Evolutionary conservation across 2,113 vertebrate genomes (phyloP).

Genomic region (Eretmochelys imbricata): DNA sequence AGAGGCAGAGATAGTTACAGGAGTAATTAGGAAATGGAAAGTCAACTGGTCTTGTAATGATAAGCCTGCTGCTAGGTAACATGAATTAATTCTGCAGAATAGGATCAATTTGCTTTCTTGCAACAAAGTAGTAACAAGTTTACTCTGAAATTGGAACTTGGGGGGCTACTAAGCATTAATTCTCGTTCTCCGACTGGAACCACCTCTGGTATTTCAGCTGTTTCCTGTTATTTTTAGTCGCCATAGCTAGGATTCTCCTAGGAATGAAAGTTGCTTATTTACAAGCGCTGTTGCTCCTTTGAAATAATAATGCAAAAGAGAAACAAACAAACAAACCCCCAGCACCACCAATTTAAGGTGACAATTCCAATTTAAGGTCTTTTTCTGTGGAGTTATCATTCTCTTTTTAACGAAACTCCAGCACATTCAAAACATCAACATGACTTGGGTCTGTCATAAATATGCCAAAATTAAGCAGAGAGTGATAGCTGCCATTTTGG

Average conservation of each 20-base stretch:
- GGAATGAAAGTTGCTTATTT: accelerated
- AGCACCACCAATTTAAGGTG: accelerated
- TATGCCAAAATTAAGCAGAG: background rate
- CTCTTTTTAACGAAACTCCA: accelerated
- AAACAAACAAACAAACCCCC: background rate
- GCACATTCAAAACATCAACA: accelerated
- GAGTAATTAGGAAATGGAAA: background rate
- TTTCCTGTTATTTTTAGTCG: accelerated
- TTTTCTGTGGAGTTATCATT: accelerated
- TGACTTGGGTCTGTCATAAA: accelerated
- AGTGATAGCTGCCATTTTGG: background rate
- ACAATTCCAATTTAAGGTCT: accelerated
- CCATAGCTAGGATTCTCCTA: accelerated
- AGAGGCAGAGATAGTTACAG: background rate
- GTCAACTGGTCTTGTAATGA: background rate
- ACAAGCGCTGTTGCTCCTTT: accelerated
- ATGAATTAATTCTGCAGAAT: background rate
- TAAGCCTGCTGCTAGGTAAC: constrained; percentile 47
- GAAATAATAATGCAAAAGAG: background rate
- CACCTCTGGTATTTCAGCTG: background rate
- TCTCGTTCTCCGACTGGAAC: accelerated
- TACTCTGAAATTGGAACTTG: background rate
- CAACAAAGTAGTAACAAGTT: background rate
- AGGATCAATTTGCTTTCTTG: background rate
- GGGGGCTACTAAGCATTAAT: background rate